phyloP scores from a whole-genome alignment of 2,113 vertebrate genomes.

The Passer domesticus region DNA sequence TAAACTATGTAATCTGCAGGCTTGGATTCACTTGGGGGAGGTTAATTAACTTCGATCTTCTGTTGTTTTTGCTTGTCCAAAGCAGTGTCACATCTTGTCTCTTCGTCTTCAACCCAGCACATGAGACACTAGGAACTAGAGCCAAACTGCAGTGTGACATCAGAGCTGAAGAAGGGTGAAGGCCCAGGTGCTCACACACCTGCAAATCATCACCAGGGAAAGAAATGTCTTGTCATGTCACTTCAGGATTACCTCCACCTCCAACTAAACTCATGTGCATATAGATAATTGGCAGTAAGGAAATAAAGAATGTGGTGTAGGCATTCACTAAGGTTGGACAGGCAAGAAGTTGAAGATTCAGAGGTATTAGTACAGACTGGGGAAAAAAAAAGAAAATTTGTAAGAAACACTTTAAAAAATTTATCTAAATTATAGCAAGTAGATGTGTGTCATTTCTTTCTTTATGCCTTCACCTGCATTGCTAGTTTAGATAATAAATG shows the following conservation, averaged over 20 bases:
- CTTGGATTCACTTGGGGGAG: background rate
- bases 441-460: background rate
- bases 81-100: background rate
- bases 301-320: background rate
- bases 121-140: background rate
- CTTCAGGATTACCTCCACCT: background rate
- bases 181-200: background rate
- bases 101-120: background rate
- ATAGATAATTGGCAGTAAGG: background rate
- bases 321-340: background rate
- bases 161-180: background rate
- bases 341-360: background rate
- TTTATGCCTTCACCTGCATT: background rate
- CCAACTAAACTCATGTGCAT: background rate
- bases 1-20: conserved; percentile 3
- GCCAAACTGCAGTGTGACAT: background rate
- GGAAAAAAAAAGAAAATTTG: background rate
- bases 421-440: background rate
- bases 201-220: fast-evolving
- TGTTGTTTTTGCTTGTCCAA: background rate
- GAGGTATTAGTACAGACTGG: background rate
- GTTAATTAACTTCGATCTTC: background rate
- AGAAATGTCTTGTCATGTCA: background rate
- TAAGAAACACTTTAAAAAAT: background rate
- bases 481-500: background rate